Evolutionary conservation across 1,140 invertebrate genomes (phyloP), one percentile per base, ranked within the genome.

Genomic region (Hylaeus anthracinus): DNA sequence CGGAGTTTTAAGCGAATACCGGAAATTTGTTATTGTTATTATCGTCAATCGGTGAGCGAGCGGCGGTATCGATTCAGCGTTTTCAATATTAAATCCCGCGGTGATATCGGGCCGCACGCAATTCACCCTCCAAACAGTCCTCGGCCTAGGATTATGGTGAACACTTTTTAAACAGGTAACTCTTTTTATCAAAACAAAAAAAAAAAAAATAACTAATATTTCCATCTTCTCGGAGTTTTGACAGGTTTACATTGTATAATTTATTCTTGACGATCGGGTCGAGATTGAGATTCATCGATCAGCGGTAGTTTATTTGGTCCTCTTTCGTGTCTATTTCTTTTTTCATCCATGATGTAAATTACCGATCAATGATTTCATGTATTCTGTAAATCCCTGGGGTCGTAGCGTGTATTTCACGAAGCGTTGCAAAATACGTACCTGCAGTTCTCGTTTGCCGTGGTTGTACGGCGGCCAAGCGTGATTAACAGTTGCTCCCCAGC

Each of bases 71-170:
- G 84, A 81, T 81, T 74, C 74, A 76, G 65, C 83, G 66, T 85
- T 85, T 84, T 81, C 81, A 65, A 83, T 81, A 85, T 81, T 81
- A 86, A 87, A 88, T 82, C 86, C 81, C 77, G 71, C 55, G 12
- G 12, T 76, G 70, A 79, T 73, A 48, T 67, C 58, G 74, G 70
- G 53, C 41, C 37, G 15, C 66, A 66, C 45, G 70, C 26, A 37
- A 71, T 43, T 26, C n/a, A 53, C 26, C 26, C 41, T 41, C 26
- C 51, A n/a, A 66, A 56, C n/a, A 55, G 56, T 26, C 10, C 26
- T 12, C 14, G 8, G 8, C n/a, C 15, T 15, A 63, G 58, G 39
- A 41, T 67, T 37, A 10, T 6, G 15, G 1, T n/a, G 12, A 51
- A 71, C 53, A 72, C 2, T 39, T 4, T 78, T 53, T 39, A 55